phyloP scores from a whole-genome alignment of 37 sponge, comb jelly and placozoan species.

The Tethya wilhelma region DNA sequence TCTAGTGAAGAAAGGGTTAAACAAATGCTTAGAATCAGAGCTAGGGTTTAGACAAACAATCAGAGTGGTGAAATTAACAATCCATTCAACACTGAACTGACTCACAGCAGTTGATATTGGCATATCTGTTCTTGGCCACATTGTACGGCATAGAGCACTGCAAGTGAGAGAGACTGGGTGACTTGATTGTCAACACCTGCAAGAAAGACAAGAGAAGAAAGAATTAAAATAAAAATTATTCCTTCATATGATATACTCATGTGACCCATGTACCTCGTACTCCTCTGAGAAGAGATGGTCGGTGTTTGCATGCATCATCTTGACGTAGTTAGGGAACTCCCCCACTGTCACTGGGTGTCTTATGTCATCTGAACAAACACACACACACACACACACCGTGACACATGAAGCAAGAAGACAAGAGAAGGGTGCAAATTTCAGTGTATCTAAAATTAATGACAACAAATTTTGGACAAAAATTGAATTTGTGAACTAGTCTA shows the following conservation, averaged over 20 bases:
- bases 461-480: no score
- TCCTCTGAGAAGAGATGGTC: constrained; percentile 84
- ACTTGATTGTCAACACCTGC: constrained; percentile 74
- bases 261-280: constrained; percentile 62
- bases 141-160: constrained; percentile 52
- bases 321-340: constrained; percentile 48
- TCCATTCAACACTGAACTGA: not conserved
- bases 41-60: no score
- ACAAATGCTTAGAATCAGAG: not conserved
- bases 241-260: not conserved
- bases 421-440: not conserved
- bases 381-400: no score
- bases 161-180: constrained; percentile 65
- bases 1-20: constrained; percentile 23
- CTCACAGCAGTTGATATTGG: constrained; percentile 86
- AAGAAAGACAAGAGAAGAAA: not conserved
- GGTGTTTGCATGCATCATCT: constrained; percentile 56
- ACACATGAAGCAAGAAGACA: not conserved
- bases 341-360: constrained; percentile 28
- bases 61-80: not conserved
- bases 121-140: constrained; percentile 81
- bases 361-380: constrained; percentile 36
- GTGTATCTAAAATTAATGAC: not conserved
- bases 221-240: not conserved
- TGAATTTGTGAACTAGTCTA: no score